Evolutionary conservation across 2,888 invertebrate species (phyloP), one percentile per base, ranked within the genome.

Genomic region (Rotaria macrura): DNA sequence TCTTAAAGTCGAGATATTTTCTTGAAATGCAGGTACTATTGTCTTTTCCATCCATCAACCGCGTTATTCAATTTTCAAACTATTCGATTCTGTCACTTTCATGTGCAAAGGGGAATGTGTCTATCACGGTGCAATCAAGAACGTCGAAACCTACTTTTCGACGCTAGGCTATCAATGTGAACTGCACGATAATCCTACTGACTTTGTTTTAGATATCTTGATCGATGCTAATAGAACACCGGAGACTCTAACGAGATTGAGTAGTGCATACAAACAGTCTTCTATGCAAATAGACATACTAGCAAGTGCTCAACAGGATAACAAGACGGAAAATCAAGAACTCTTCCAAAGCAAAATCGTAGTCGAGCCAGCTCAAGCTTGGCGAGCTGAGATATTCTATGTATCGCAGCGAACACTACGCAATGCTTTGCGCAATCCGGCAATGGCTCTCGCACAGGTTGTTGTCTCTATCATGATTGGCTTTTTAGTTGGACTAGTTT

Each of bases 401-500:
- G 1, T 79, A 0, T 20, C 79, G 6, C 40, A 79, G 9, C 79
- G 79, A 43, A 43, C 43, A 43, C 3, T 79, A 23, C 20, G 38
- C 0, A 72, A 38, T 72, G 38, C 40, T n/a, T 0, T 34, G 17
- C 72, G 72, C 3, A 72, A 40, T 40, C 72, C 72, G 1, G 29
- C 17, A 7, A 1, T 72, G 23, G 72, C 40, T 5, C 20, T 72
- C 6, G 3, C 72, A 7, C 87, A 90, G 90, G 86, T 90, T 43
- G 84, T 89, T 34, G 89, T 89, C 20, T 88, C 89, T 86, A 85
- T 89, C 25, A 88, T 91, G 85, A 89, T 90, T 87, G 90, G 88
- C 34, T 84, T 90, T 38, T 89, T 91, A 84, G 89, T 90, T 86
- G 91, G 91, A 47, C 88, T 88, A 47, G 89, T 91, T n/a, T 91